Evolutionary conservation across 2,888 invertebrate species (phyloP), one percentile per base, ranked within the genome.

Genomic region (Pyrochroa serraticornis): DNA sequence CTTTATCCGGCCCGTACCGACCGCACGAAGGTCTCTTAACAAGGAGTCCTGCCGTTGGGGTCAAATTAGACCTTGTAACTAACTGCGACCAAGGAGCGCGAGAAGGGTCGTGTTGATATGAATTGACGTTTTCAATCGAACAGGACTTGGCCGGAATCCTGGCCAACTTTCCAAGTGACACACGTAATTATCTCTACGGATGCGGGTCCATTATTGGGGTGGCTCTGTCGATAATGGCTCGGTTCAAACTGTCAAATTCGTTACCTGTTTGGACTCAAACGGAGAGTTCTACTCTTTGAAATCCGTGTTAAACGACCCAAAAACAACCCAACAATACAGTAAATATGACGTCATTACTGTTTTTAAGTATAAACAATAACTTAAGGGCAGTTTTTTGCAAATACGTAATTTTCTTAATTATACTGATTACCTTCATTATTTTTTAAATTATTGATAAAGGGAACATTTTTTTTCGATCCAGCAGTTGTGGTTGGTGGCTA

Each of bases 111-210:
- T 32, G 37, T 47, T 61, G 61, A 68, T 60, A 52, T 41, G 63
- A 65, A 65, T 59, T 63, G 67, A 67, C 68, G 56, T 67, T 69
- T 68, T 65, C 66, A 65, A 67, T 66, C 65, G 67, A 63, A 67
- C 63, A 41, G 49, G 63, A 53, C 55, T 55, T 53, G 39, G 35
- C 47, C 14, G 49, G 47, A 51, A 58, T 61, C 55, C 57, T 37
- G 43, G 38, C 36, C 51, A 46, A 58, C 49, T 62, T 55, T 51
- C 45, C 46, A 10, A 46, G 38, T 58, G 62, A 62, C 62, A 62
- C 50, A 38, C 46, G 33, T 57, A 57, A 57, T 57, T 50, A 50
- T 50, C 57, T 44, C 44, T 45, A 47, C 44, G 48, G 55, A 38
- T 49, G 49, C 32, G 22, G 42, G 12, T 36, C 34, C 8, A 41